Conservation (phyloP, 2,797 vertebrate species). For the Neomorphus geoffroyi region DNA sequence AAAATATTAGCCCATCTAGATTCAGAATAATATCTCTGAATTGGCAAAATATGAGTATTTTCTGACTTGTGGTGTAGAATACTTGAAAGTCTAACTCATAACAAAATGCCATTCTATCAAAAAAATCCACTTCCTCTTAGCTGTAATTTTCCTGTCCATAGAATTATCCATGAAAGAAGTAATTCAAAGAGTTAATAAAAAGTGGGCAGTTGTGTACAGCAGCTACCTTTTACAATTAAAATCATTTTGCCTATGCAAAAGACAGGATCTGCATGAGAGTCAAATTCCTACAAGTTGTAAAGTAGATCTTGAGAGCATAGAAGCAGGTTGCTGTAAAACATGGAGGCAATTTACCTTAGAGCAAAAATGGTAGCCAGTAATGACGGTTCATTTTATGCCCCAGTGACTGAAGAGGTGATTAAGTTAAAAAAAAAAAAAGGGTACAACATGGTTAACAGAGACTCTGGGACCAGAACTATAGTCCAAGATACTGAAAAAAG, state of each 20-base stretch:
- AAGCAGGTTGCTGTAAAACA: neutral
- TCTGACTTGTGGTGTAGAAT: neutral
- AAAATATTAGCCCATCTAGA: neutral
- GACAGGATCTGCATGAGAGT: neutral
- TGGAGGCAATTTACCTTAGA: neutral
- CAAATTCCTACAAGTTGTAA: neutral
- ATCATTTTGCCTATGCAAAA: neutral
- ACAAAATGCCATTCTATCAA: neutral
- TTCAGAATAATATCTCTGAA: neutral
- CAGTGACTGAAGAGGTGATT: neutral
- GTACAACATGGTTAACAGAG: neutral
- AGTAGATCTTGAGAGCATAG: neutral
- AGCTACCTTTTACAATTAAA: neutral
- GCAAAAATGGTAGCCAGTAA: conserved; percentile 4
- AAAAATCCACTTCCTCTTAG: neutral
- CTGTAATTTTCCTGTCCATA: neutral
- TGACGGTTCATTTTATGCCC: neutral
- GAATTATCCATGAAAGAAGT: neutral
- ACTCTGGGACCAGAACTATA: neutral
- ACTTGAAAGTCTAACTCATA: neutral
- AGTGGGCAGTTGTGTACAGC: neutral
- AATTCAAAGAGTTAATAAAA: conserved; percentile 17
- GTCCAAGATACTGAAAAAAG: neutral
- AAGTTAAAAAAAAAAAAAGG: neutral
- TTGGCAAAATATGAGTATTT: neutral